phyloP scores from a whole-genome alignment of 2,888 invertebrate genomes.

The Lasioglossum oenotherae region DNA sequence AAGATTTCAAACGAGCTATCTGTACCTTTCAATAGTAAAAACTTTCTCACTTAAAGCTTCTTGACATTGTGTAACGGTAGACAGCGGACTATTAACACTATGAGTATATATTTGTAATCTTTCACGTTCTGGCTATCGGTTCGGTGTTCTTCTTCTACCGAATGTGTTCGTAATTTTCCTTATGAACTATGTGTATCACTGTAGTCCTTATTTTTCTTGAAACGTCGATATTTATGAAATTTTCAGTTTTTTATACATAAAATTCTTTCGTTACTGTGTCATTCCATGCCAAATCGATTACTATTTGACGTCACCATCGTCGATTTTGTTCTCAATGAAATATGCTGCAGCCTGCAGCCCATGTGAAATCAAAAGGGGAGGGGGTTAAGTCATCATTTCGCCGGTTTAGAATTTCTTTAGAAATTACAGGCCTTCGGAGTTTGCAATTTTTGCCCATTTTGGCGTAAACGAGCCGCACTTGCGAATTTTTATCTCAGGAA shows the following conservation, averaged over 20 bases:
- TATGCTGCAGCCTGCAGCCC: too few relatives aligned
- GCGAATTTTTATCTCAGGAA: too few relatives aligned
- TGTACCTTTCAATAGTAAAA: neutral
- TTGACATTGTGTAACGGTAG: too few relatives aligned
- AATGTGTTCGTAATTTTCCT: neutral
- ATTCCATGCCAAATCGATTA: too few relatives aligned
- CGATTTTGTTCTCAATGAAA: too few relatives aligned
- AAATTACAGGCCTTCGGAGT: too few relatives aligned
- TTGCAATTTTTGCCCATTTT: too few relatives aligned
- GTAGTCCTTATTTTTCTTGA: neutral
- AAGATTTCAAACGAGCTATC: conserved; percentile 25
- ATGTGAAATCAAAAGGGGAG: too few relatives aligned
- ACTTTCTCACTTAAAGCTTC: conserved; percentile 4
- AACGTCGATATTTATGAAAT: neutral
- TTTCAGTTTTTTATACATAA: neutral
- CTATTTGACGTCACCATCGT: too few relatives aligned
- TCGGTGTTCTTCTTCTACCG: neutral
- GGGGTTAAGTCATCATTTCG: too few relatives aligned
- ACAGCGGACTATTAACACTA: neutral
- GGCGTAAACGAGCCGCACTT: too few relatives aligned
- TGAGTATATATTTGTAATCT: neutral
- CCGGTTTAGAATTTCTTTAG: too few relatives aligned
- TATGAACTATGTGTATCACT: neutral
- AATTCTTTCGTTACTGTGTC: neutral
- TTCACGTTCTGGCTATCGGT: neutral